Conservation (phyloP, 2,113 vertebrate genomes). For the Dicrurus megarhynchus region DNA sequence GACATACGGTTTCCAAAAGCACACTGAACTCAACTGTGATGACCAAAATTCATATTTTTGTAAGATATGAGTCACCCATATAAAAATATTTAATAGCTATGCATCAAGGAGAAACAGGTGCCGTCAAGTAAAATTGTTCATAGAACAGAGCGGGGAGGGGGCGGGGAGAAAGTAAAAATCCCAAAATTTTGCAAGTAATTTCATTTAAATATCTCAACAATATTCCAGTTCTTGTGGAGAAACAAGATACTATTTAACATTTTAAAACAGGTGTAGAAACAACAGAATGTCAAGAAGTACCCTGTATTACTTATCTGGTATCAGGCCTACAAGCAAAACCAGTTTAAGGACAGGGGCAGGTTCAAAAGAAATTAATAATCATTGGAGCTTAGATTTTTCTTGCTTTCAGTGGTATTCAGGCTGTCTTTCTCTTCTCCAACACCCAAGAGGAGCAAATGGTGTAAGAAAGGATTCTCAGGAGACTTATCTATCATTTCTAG, state of each 20-base stretch:
- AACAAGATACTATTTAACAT: neutral
- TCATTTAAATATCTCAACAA: neutral
- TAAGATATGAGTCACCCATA: neutral
- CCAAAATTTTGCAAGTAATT: neutral
- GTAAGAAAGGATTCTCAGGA: neutral
- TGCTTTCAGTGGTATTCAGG: neutral
- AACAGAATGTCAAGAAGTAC: neutral
- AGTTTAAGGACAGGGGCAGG: neutral
- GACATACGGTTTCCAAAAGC: neutral
- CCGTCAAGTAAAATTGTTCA: neutral
- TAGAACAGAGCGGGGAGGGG: fast-evolving
- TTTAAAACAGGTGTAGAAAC: neutral
- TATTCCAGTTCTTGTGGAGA: neutral
- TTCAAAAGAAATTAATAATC: neutral
- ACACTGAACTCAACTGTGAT: neutral
- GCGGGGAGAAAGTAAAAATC: neutral
- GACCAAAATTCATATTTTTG: neutral
- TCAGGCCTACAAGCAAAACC: neutral
- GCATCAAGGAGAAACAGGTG: neutral
- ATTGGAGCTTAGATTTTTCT: neutral
- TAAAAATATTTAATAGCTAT: neutral
- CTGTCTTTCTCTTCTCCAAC: neutral
- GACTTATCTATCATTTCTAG: neutral
- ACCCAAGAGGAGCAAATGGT: neutral
- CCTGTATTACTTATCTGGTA: neutral